These are phyloP conservation scores for Pogonomyrmex californicus DNA, from an alignment of 1,140 invertebrate genomes.

Conservation along the genomic window DNA sequence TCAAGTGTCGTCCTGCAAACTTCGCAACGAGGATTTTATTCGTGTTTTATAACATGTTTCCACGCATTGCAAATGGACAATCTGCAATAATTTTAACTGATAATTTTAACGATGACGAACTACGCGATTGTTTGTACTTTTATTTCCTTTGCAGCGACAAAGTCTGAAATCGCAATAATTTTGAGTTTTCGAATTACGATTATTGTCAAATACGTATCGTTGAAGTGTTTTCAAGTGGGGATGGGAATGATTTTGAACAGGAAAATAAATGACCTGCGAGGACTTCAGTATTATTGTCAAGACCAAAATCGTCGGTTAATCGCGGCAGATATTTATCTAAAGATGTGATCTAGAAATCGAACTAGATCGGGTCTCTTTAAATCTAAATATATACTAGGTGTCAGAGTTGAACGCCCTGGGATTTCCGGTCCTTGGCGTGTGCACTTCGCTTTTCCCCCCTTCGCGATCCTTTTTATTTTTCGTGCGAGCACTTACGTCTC, in stretches of 20 bases:
- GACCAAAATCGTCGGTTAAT: not conserved
- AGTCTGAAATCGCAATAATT: not conserved
- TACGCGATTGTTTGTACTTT: not conserved
- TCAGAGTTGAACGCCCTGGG: conserved; percentile 84
- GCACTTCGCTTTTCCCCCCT: conserved; percentile 76
- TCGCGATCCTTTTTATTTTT: conserved; percentile 72
- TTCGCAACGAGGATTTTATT: not conserved
- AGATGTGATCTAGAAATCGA: conserved; percentile 62
- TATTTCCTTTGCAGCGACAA: not conserved
- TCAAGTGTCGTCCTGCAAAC: not conserved
- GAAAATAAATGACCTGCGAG: not conserved
- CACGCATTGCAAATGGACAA: not conserved
- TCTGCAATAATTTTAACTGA: not conserved
- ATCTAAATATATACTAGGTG: conserved; percentile 83
- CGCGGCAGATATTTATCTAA: conserved; percentile 50
- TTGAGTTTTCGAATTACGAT: not conserved
- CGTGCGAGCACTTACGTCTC: conserved; percentile 63
- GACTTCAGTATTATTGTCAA: conserved; percentile 18
- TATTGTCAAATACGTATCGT: not conserved
- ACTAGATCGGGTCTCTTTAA: conserved; percentile 82
- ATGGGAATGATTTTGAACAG: not conserved
- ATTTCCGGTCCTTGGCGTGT: conserved; percentile 83
- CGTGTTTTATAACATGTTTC: not conserved
- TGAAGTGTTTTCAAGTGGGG: not conserved
- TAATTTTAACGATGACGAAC: conserved; percentile 6